Percentiles rank a stretch among this genome's conserved stretches.
phyloP scores from a whole-genome alignment of 2,888 invertebrate species.

The Lingula anatina region DNA sequence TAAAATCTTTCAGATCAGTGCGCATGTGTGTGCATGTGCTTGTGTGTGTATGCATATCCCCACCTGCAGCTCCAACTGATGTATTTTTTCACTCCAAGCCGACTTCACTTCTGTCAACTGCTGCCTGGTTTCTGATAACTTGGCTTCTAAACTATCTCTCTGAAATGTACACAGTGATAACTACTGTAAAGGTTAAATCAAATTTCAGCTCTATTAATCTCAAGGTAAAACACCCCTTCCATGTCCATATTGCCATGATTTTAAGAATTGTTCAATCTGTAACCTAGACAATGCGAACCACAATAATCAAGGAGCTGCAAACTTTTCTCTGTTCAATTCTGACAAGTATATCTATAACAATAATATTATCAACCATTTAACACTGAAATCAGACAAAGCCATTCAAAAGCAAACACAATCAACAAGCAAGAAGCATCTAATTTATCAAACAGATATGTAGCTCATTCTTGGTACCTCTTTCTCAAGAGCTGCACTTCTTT shows the following conservation, averaged over 20 bases:
- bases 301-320: too few relatives aligned
- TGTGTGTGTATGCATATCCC: too few relatives aligned
- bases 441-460: too few relatives aligned
- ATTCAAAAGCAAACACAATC: not conserved
- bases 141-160: conserved; percentile 61
- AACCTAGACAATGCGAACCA: too few relatives aligned
- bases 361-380: too few relatives aligned
- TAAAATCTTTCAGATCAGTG: not conserved
- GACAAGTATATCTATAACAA: too few relatives aligned
- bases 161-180: conserved; percentile 10
- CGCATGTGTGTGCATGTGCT: not conserved
- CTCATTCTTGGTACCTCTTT: conserved; percentile 36
- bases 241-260: too few relatives aligned
- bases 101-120: conserved; percentile 85
- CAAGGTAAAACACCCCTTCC: too few relatives aligned
- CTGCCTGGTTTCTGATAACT: conserved; percentile 77
- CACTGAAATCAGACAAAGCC: not conserved
- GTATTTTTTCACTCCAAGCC: conserved; percentile 86
- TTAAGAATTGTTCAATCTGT: not conserved
- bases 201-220: not conserved
- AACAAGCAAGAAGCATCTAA: not conserved
- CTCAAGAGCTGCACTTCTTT: conserved; percentile 31
- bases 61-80: conserved; percentile 78
- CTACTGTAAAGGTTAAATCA: not conserved
- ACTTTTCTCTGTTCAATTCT: too few relatives aligned